A percentile compares a stretch with the other conserved stretches of the same genome.
Evolutionary conservation across 64 coral and sea anemone genomes (phyloP).

Genomic region (Exaiptasia diaphana): DNA sequence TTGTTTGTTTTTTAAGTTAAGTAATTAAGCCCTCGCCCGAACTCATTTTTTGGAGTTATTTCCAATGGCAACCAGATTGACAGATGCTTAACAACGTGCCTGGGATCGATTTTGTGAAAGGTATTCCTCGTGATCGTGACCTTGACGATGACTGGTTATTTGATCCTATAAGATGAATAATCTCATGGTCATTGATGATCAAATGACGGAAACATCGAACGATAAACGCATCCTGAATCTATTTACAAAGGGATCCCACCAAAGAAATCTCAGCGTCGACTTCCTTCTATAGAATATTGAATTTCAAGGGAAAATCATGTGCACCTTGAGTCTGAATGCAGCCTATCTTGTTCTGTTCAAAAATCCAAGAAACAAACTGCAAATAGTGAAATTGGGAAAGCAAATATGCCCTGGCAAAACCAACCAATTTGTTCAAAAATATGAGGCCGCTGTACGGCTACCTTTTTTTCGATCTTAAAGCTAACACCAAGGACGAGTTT

Average conservation of each 20-base stretch:
- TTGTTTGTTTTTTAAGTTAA: too few species aligned
- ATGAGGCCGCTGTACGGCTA: slow-evolving; percentile 23
- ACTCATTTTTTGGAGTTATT: too few species aligned
- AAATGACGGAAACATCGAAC: not conserved
- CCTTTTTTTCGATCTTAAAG: slow-evolving; percentile 10
- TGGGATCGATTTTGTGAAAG: not conserved
- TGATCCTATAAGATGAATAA: slow-evolving; percentile 28
- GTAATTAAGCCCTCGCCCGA: too few species aligned
- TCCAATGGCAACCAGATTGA: too few species aligned
- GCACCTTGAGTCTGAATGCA: slow-evolving; percentile 1
- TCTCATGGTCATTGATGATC: slow-evolving; percentile 41
- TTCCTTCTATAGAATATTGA: not conserved
- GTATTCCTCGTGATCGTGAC: not conserved
- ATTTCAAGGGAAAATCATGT: not conserved
- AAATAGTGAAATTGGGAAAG: slow-evolving; percentile 16
- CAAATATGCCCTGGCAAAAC: slow-evolving; percentile 4
- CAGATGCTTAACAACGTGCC: not conserved
- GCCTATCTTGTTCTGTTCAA: slow-evolving; percentile 27
- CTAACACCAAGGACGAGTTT: not conserved
- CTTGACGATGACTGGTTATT: slow-evolving; percentile 29
- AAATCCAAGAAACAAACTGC: slow-evolving; percentile 6
- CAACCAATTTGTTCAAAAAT: slow-evolving; percentile 18
- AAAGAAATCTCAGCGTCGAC: slow-evolving; percentile 19
- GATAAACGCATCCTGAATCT: slow-evolving; percentile 21
- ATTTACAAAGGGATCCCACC: slow-evolving; percentile 44